Evolutionary conservation across 1,140 invertebrate species (phyloP).

Genomic region (Triops cancriformis): DNA sequence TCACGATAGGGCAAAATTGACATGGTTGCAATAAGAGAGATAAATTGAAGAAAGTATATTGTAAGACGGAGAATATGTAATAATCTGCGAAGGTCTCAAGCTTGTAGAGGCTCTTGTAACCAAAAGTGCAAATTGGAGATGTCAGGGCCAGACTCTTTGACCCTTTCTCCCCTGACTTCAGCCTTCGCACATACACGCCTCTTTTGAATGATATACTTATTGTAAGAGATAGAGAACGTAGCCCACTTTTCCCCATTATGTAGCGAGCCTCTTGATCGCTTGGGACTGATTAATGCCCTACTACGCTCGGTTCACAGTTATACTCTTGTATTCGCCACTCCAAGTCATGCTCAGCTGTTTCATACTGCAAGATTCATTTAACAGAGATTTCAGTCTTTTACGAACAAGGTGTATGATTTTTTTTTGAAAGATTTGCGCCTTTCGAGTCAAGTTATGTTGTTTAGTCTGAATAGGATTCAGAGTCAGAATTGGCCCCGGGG

Average conservation of each 20-base stretch:
- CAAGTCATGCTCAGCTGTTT: slow-evolving; percentile 4
- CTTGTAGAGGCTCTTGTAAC: background rate
- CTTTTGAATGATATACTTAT: slow-evolving; percentile 14
- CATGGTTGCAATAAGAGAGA: background rate
- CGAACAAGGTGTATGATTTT: background rate
- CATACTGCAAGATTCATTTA: background rate
- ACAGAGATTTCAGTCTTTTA: background rate
- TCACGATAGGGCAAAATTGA: background rate
- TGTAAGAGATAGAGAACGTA: background rate
- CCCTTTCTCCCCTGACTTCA: background rate
- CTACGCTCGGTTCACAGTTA: background rate
- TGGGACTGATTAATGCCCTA: background rate
- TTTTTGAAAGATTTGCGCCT: background rate
- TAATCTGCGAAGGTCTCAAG: background rate
- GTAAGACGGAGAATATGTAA: background rate
- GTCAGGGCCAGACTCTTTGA: background rate
- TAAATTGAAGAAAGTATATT: background rate
- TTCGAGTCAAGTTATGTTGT: background rate
- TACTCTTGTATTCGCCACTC: background rate
- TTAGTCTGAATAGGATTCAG: background rate
- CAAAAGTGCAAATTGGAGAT: slow-evolving; percentile 14
- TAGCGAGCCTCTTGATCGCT: slow-evolving; percentile 2
- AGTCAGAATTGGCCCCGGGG: background rate
- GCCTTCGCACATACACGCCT: background rate
- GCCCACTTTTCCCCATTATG: background rate